A percentile compares a stretch with the other conserved stretches of the same genome.
Conservation (phyloP, 2,113 vertebrate genomes). For the Ibidorhyncha struthersii region DNA sequence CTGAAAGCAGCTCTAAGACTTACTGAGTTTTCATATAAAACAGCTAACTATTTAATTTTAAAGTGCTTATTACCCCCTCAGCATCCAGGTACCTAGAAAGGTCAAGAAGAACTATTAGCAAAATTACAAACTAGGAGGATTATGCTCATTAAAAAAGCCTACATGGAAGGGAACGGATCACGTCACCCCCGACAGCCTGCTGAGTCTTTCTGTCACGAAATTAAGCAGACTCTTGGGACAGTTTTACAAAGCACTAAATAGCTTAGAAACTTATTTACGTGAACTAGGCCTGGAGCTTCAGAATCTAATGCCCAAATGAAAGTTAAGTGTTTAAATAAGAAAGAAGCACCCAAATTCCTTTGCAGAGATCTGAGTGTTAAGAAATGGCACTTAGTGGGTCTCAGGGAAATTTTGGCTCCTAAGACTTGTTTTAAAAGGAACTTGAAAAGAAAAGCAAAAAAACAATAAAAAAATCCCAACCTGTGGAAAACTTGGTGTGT, state of each 20-base stretch:
- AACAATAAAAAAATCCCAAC: accelerated
- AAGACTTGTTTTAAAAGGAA: neutral
- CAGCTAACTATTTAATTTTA: neutral
- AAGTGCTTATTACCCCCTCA: neutral
- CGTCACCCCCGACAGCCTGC: neutral
- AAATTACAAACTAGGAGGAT: neutral
- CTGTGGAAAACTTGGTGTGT: neutral
- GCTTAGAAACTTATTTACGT: neutral
- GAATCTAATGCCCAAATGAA: neutral
- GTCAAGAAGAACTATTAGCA: neutral
- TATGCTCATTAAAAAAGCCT: neutral
- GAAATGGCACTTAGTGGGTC: neutral
- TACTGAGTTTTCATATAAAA: neutral
- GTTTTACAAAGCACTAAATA: neutral
- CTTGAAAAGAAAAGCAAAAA: neutral
- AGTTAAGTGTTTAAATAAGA: neutral
- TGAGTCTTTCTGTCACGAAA: neutral
- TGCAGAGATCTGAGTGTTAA: neutral
- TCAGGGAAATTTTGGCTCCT: neutral
- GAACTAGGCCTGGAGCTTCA: neutral
- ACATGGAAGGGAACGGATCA: neutral
- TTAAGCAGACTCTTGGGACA: neutral
- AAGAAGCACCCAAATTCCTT: neutral
- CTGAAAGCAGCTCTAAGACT: neutral
- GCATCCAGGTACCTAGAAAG: neutral